phyloP scores from a whole-genome alignment of 2,113 vertebrate species.

The Siniperca chuatsi region DNA sequence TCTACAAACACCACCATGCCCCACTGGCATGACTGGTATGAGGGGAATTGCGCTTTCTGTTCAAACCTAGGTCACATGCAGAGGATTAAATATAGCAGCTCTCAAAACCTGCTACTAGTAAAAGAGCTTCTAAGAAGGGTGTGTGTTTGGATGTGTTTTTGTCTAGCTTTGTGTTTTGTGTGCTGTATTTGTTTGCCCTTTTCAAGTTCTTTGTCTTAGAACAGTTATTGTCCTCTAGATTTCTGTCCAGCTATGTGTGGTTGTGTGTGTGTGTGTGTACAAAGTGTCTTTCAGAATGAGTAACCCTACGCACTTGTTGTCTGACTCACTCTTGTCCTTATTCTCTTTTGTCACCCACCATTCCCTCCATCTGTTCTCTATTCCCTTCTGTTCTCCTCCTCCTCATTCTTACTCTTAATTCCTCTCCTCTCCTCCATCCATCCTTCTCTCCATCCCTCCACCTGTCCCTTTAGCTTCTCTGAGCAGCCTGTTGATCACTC shows the following conservation, averaged over 20 bases:
- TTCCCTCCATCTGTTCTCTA: slow-evolving; percentile 33
- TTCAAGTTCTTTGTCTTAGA: slow-evolving; percentile 10
- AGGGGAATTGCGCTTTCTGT: slow-evolving; percentile 68
- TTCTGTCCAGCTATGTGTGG: slow-evolving; percentile 19
- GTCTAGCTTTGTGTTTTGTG: slow-evolving; percentile 1
- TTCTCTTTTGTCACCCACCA: slow-evolving; percentile 39
- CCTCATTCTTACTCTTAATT: neutral
- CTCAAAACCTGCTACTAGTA: slow-evolving; percentile 59
- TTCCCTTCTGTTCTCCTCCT: slow-evolving; percentile 16
- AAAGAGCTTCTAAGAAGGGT: slow-evolving; percentile 63
- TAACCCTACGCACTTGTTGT: slow-evolving; percentile 29
- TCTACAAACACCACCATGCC: slow-evolving; percentile 30
- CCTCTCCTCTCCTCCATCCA: neutral
- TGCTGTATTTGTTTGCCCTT: neutral
- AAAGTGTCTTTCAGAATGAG: slow-evolving; percentile 42
- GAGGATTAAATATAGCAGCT: slow-evolving; percentile 76
- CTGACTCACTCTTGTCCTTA: slow-evolving; percentile 57
- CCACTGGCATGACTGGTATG: slow-evolving; percentile 59
- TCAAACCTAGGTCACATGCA: slow-evolving; percentile 69
- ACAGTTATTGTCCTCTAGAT: slow-evolving; percentile 13
- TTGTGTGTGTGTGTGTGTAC: slow-evolving; percentile 29
- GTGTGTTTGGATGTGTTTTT: slow-evolving; percentile 4
- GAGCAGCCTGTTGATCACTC: slow-evolving; percentile 96
- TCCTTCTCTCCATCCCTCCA: neutral
- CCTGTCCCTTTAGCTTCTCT: slow-evolving; percentile 88